Conservation (phyloP, 2,113 vertebrate genomes). For the Megaceryle maxima region DNA sequence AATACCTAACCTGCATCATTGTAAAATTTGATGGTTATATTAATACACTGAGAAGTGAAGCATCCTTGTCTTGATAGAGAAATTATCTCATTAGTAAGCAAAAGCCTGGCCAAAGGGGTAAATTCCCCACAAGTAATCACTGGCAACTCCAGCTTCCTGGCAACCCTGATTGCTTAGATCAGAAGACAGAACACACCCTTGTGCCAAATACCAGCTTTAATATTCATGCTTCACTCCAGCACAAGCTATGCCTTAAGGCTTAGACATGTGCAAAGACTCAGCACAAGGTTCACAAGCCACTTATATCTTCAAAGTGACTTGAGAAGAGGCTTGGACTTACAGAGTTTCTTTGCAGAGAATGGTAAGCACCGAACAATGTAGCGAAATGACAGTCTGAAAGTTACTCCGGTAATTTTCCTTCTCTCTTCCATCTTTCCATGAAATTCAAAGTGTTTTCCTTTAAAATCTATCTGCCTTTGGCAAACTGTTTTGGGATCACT, state of each 20-base stretch:
- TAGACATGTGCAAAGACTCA: neutral
- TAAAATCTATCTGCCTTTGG: neutral
- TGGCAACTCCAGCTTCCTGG: neutral
- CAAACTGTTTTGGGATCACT: neutral
- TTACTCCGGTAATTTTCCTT: neutral
- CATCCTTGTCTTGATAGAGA: neutral
- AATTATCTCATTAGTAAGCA: neutral
- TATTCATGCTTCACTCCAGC: neutral
- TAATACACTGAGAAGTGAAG: neutral
- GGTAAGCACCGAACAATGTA: neutral
- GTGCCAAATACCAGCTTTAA: neutral
- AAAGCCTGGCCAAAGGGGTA: neutral
- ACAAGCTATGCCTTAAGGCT: neutral
- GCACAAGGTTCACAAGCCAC: neutral
- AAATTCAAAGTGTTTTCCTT: neutral
- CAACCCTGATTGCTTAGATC: neutral
- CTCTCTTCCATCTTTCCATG: neutral
- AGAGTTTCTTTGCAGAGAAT: neutral
- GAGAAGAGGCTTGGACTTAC: neutral
- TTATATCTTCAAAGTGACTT: neutral
- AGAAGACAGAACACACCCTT: neutral
- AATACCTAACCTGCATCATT: neutral
- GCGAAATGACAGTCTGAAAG: neutral
- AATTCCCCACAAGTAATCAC: neutral
- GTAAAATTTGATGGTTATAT: neutral